A percentile compares a stretch with the other conserved stretches of the same genome.
Conservation (phyloP, 1,140 invertebrate species). For the Gyrodactylus salaris region DNA sequence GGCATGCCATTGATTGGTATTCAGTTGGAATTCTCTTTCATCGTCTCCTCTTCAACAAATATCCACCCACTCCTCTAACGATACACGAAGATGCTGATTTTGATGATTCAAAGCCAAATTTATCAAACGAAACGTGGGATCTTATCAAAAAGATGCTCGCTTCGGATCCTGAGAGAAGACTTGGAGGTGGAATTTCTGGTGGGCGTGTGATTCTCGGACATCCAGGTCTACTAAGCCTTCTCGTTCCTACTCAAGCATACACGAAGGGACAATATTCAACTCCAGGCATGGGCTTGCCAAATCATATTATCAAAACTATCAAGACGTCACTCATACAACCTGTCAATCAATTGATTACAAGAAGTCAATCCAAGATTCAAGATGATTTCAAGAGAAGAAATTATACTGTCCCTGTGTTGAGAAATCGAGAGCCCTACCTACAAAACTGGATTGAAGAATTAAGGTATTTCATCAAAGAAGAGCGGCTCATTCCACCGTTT, state of each 20-base stretch:
- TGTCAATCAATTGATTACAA: neutral
- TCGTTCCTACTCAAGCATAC: neutral
- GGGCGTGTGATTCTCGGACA: neutral
- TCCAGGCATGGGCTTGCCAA: neutral
- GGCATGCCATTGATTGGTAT: neutral
- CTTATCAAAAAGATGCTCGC: neutral
- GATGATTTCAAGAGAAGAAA: neutral
- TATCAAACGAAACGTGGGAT: neutral
- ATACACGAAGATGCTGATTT: neutral
- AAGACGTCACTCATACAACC: neutral
- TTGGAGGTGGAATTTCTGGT: neutral
- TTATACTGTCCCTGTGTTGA: neutral
- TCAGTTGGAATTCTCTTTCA: neutral
- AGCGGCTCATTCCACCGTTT: neutral
- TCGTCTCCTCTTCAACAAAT: neutral
- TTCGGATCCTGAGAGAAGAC: neutral
- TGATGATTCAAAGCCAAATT: neutral
- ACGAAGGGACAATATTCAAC: neutral
- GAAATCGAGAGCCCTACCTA: neutral
- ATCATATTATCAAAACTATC: neutral
- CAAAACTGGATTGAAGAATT: neutral
- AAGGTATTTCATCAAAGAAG: neutral
- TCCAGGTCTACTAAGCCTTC: neutral
- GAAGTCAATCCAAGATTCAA: neutral
- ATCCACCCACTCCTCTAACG: neutral